Conservation (phyloP, 1,140 invertebrate genomes). For the Babylonia areolata region DNA sequence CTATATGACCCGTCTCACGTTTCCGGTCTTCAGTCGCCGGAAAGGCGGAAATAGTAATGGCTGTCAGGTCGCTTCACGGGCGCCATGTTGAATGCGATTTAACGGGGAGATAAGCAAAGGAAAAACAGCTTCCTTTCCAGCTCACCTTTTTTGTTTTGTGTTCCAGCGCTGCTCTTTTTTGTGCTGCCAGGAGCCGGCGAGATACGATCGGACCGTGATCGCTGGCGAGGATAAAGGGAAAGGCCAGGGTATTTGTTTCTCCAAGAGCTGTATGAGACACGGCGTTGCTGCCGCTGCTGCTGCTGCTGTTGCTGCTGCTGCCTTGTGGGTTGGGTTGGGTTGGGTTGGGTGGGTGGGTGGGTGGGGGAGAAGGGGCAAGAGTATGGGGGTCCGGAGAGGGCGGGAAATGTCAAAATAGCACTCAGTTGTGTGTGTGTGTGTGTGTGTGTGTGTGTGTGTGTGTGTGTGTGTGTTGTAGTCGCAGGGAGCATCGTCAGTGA, state of each 20-base stretch:
- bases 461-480: too few relatives aligned
- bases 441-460: too few relatives aligned
- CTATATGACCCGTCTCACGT: background rate
- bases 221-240: background rate
- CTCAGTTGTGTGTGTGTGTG: too few relatives aligned
- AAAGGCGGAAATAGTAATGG: constrained; percentile 1
- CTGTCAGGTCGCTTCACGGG: background rate
- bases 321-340: too few relatives aligned
- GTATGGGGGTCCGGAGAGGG: background rate
- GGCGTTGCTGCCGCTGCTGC: too few relatives aligned
- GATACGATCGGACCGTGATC: background rate
- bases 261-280: background rate
- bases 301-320: too few relatives aligned
- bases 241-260: background rate
- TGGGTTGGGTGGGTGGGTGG: too few relatives aligned
- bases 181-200: background rate
- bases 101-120: background rate
- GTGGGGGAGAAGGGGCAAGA: background rate
- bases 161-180: background rate
- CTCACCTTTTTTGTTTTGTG: constrained; percentile 4
- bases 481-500: too few relatives aligned
- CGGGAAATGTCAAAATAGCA: background rate
- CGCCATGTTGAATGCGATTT: background rate
- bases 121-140: background rate
- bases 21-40: background rate